These are phyloP conservation scores for Coenobita brevimanus DNA, from an alignment of 1,140 invertebrate species.

Conservation along the genomic window DNA sequence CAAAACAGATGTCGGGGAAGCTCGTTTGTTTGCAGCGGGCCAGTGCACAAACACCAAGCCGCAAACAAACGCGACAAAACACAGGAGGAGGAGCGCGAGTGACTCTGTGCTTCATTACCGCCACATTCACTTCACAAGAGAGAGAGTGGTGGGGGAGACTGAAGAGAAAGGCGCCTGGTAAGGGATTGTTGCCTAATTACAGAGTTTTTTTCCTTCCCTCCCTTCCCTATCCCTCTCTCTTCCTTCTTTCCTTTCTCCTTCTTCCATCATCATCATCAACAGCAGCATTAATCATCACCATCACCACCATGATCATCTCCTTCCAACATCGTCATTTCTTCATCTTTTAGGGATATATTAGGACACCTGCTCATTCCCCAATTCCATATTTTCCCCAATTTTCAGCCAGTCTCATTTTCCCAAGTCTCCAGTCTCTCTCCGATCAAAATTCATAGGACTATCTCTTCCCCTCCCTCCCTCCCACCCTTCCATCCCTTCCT, in stretches of 20 bases:
- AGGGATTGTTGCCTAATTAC: conserved; percentile 53
- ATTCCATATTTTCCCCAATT: no score
- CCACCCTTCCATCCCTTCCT: background rate
- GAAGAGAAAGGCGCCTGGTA: conserved; percentile 41
- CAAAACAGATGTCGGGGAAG: no score
- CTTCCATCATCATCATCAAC: background rate
- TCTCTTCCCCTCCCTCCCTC: background rate
- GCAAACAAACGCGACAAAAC: conserved; percentile 35
- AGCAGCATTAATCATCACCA: no score
- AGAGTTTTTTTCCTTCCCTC: conserved; percentile 11
- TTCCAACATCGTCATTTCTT: background rate
- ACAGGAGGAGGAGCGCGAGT: conserved; percentile 9
- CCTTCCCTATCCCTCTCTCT: background rate
- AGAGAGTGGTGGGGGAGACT: conserved; percentile 3
- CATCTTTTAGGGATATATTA: no score
- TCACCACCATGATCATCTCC: no score
- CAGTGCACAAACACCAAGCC: conserved; percentile 24
- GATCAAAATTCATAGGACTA: no score
- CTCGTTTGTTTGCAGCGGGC: background rate
- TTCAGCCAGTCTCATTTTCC: no score
- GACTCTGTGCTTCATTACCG: conserved; percentile 44
- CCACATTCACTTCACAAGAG: conserved; percentile 51
- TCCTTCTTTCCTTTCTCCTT: background rate
- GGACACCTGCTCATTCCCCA: no score
- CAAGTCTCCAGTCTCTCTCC: no score